Base-by-base conservation (phyloP, 2,888 invertebrate genomes). In the Lamellibrachia satsuma region DNA sequence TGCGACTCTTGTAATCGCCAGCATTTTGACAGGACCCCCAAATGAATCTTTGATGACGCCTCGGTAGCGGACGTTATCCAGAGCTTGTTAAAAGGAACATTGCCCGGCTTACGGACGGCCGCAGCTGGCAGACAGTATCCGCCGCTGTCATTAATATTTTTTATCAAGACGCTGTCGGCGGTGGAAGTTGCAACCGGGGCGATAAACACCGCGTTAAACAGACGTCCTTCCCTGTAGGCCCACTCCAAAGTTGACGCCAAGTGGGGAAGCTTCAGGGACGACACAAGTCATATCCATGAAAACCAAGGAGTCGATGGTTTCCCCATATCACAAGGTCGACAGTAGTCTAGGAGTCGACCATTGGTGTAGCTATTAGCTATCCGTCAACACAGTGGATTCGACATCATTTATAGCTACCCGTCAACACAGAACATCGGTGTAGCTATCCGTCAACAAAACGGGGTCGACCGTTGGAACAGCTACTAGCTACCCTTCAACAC, bases 151-250 rank as follows among this genome's bases (percentile, higher is more conserved):
- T 75, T 75, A 75, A 75, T 75, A 75, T 75, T 75, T 39, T 75
- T 75, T 75, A 75, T 75, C 75, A 75, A 75, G 75, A n/a, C 75
- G 75, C 75, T 75, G 75, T 75, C 75, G 75, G 75, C 75, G 75
- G 22, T 22, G 75, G 6, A 15, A n/a, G 15, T 11, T 6, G 75
- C 75, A 22, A n/a, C 11, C 11, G 2, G 75, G 39, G 75, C 75
- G 75, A 75, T 75, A 75, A 75, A 75, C 15, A 75, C 75, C 22
- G 75, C 75, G 75, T 75, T 75, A 75, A 75, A 75, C n/a, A 75
- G 75, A 3, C 3, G 75, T 75, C 75, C 22, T 15, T 75, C 75
- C 75, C 15, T 22, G 75, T 75, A 15, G 22, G 75, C 22, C 2
- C 75, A 75, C 75, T 15, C 3, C 75, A 75, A 75, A 11, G 75